Evolutionary conservation across 2,888 invertebrate genomes (phyloP), one percentile per base, ranked within the genome.

Genomic region (Argyresthia goedartella): DNA sequence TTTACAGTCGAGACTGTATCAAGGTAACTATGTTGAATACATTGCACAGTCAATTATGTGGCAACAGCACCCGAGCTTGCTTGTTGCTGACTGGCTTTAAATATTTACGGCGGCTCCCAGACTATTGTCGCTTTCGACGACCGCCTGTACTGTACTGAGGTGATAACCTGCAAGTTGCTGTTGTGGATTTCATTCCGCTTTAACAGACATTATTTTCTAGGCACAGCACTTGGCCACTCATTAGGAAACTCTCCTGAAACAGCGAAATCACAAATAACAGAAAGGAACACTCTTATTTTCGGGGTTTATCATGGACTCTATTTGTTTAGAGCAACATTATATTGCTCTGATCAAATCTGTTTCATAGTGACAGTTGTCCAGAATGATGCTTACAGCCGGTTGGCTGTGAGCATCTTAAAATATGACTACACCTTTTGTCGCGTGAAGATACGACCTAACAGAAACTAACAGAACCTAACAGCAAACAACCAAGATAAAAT

Each of bases 11-110:
- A 25, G 25, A 25, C 25, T 25, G 25, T 25, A 25, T 45, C 44
- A 6, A 45, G 44, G 10, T 15, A 15, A 45, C 44, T 25, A 25
- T 25, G 25, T 25, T 25, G 25, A 25, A 25, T 25, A 25, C 25
- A 8, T 43, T n/a, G n/a, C 43, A 14, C 63, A 71, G 71, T 74
- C 72, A 73, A 76, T 76, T 75, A 76, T 61, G 62, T 61, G 63
- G 59, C 67, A 73, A 71, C 73, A 70, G 69, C 68, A 62, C 66
- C 66, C 62, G 65, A 67, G 69, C 66, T 62, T 66, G 62, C 63
- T 63, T 64, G 65, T 64, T 69, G 64, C 72, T 77, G 76, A 76
- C 77, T 69, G 64, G 59, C 58, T 63, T 69, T 76, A 67, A 78
- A 75, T 77, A 75, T 75, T 77, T 65, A 75, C 56, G 43, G 33